Conservation (phyloP, 2,888 invertebrate genomes). For the Tinea trinotella region DNA sequence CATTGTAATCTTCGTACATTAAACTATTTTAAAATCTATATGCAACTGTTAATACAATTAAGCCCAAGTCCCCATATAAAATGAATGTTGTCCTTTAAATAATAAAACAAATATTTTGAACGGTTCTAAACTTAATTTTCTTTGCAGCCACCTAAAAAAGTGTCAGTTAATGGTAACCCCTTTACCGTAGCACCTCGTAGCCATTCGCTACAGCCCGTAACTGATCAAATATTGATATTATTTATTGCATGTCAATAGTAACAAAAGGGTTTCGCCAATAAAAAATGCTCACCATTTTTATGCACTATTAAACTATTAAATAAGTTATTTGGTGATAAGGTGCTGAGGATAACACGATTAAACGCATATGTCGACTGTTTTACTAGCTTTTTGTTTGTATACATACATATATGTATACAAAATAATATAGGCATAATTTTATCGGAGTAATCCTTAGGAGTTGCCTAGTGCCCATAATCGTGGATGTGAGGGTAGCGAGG, state of each 20-base stretch:
- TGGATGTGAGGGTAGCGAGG: too few species aligned
- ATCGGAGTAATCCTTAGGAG: too few species aligned
- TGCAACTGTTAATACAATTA: too few species aligned
- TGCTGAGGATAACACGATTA: conserved; percentile 17
- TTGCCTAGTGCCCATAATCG: too few species aligned
- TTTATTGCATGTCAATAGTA: conserved; percentile 59
- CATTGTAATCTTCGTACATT: too few species aligned
- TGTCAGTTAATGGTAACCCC: neutral
- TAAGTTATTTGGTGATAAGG: conserved; percentile 21
- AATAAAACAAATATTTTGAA: too few species aligned
- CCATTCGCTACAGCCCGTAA: conserved; percentile 34
- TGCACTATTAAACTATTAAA: conserved; percentile 55
- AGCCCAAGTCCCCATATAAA: too few species aligned
- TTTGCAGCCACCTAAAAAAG: too few species aligned
- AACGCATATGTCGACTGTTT: conserved; percentile 11
- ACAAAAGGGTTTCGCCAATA: conserved; percentile 53
- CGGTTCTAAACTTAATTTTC: neutral
- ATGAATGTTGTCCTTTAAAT: too few species aligned
- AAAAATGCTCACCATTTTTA: conserved; percentile 36
- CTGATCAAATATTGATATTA: conserved; percentile 62
- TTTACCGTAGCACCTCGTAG: conserved; percentile 3
- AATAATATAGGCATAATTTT: too few species aligned
- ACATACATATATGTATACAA: neutral
- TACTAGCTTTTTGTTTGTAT: neutral
- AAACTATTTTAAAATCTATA: too few species aligned